These are phyloP conservation scores for Rallus crepitans DNA, from an alignment of 2,797 vertebrate species.

Conservation along the genomic window DNA sequence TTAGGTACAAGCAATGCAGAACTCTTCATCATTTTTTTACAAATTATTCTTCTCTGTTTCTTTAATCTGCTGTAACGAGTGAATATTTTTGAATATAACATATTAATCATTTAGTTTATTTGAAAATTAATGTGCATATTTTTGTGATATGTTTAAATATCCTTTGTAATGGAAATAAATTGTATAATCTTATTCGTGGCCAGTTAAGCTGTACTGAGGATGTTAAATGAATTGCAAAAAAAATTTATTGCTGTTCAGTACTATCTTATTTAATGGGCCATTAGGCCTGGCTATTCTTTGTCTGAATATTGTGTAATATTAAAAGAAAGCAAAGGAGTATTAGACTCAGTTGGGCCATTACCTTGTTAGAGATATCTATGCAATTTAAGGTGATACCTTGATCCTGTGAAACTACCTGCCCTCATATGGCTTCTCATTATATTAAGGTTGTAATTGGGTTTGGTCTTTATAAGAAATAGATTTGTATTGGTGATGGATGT, in stretches of 20 bases:
- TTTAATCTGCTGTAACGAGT: background rate
- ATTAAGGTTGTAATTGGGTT: background rate
- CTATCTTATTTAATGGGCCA: slow-evolving; percentile 80
- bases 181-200: slow-evolving; percentile 56
- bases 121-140: background rate
- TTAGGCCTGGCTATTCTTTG: slow-evolving; percentile 74
- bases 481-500: background rate
- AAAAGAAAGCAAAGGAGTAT: slow-evolving; percentile 57
- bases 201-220: slow-evolving; percentile 70
- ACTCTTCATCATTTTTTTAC: background rate
- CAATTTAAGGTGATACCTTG: background rate
- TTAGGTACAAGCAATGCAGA: background rate
- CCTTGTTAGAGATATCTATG: background rate
- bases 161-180: slow-evolving; percentile 27
- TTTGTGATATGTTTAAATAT: background rate
- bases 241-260: slow-evolving; percentile 72
- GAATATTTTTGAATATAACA: background rate
- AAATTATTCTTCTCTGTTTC: background rate
- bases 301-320: slow-evolving; percentile 61
- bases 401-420: background rate
- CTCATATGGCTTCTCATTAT: background rate
- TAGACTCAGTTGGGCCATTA: slow-evolving; percentile 5
- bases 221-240: slow-evolving; percentile 79
- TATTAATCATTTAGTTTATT: background rate
- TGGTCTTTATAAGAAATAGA: background rate